phyloP scores from a whole-genome alignment of 2,797 vertebrate species.

The Dallia pectoralis region DNA sequence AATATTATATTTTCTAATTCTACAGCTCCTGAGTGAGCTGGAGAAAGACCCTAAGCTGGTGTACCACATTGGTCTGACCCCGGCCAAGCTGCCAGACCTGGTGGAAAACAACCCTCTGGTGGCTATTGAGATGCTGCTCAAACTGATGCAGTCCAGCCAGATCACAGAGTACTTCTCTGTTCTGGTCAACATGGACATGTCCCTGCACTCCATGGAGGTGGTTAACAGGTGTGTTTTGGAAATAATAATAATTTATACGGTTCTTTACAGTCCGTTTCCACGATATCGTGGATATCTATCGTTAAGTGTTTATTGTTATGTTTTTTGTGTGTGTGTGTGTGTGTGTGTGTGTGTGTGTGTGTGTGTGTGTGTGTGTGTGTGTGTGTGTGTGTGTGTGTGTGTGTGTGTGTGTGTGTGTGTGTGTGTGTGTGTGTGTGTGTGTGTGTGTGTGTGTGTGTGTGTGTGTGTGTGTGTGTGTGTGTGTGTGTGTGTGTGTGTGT shows the following conservation, averaged over 20 bases:
- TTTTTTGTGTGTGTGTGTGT: background rate
- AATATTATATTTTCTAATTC: background rate
- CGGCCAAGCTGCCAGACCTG: constrained; percentile 93
- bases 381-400: background rate
- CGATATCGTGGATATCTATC: no score
- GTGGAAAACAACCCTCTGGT: constrained; percentile 99
- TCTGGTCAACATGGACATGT: constrained; percentile 99
- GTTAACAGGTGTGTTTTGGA: constrained; percentile 87
- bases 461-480: background rate
- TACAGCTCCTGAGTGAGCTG: constrained; percentile 90
- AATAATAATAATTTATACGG: background rate
- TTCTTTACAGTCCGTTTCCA: background rate
- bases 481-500: background rate
- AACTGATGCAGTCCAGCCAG: constrained; percentile 98
- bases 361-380: background rate
- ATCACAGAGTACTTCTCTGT: constrained; percentile 99
- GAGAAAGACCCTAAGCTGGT: constrained; percentile 97
- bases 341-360: background rate
- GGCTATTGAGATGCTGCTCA: constrained; percentile 98
- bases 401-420: background rate
- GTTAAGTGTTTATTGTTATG: background rate
- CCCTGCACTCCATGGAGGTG: constrained; percentile 98
- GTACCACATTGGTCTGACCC: constrained; percentile 94
- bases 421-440: background rate
- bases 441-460: background rate